Evolutionary conservation across 30 jellyfish, hydroid and myxozoan genomes (phyloP).

Genomic region (Chrysaora quinquecirrha): DNA sequence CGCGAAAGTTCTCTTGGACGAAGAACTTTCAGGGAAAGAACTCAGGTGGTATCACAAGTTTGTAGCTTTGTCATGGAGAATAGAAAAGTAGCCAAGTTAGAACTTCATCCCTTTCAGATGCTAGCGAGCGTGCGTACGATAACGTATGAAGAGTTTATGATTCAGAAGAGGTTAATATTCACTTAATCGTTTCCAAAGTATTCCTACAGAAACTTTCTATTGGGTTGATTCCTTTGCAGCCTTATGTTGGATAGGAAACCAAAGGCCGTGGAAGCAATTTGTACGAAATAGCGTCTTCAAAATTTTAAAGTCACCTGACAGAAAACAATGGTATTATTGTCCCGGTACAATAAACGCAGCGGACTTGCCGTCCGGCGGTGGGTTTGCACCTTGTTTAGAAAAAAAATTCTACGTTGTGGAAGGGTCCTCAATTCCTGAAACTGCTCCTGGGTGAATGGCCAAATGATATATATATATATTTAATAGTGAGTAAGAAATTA

Average conservation of each 20-base stretch:
- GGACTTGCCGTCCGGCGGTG: conserved; percentile 10
- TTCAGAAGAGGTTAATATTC: conserved; percentile 45
- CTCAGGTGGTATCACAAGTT: not conserved
- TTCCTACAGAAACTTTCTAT: conserved; percentile 10
- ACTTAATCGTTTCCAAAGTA: conserved; percentile 55
- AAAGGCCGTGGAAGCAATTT: conserved; percentile 8
- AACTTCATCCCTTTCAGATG: conserved; percentile 76
- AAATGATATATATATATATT: not conserved
- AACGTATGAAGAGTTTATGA: conserved; percentile 48
- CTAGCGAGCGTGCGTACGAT: conserved; percentile 61
- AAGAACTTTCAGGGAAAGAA: conserved; percentile 7
- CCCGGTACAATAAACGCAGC: conserved; percentile 17
- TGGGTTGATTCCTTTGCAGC: conserved; percentile 44
- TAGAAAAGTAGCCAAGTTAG: not conserved
- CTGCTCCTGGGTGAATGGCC: conserved; percentile 35
- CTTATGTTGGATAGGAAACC: conserved; percentile 28
- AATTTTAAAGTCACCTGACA: not conserved
- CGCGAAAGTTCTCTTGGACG: no score
- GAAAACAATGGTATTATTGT: conserved; percentile 18
- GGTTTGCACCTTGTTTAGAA: not conserved
- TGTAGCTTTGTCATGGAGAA: conserved; percentile 1
- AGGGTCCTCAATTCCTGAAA: conserved; percentile 57
- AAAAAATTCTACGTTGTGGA: conserved; percentile 54
- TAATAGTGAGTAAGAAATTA: conserved; percentile 2
- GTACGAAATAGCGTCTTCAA: conserved; percentile 10